Evolutionary conservation across 1,140 invertebrate genomes (phyloP).

Genomic region (Acromyrmex charruanus): DNA sequence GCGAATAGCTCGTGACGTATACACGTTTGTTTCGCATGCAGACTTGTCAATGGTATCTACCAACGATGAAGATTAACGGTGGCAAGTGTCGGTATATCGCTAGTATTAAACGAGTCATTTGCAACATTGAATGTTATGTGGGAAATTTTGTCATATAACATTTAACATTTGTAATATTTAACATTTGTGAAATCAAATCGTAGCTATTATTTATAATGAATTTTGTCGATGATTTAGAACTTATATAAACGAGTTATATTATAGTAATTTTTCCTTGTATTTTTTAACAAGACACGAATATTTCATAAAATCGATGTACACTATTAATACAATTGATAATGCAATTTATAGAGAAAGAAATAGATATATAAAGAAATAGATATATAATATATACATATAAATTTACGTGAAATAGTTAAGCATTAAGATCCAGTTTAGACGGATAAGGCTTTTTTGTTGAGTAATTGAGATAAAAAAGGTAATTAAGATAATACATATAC

Average conservation of each 20-base stretch:
- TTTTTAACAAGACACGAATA: not conserved
- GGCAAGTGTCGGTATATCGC: not conserved
- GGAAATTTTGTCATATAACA: not conserved
- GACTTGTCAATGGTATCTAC: not conserved
- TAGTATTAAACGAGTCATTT: not conserved
- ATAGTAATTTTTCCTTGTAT: not conserved
- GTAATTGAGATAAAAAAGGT: no score
- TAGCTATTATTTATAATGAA: constrained; percentile 12
- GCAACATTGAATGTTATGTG: no score
- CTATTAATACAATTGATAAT: not conserved
- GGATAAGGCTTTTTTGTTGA: no score
- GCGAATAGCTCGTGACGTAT: not conserved
- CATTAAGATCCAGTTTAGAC: no score
- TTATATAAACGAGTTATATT: not conserved
- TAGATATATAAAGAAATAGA: no score
- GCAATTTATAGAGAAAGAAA: no score
- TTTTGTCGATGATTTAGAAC: not conserved
- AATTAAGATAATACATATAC: no score
- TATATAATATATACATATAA: no score
- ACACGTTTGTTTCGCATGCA: not conserved
- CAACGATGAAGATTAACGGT: not conserved
- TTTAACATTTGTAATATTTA: not conserved
- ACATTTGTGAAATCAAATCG: not conserved
- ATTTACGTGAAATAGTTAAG: no score
- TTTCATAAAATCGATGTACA: constrained; percentile 1